phyloP scores from a whole-genome alignment of 2,113 vertebrate species.

The Toxostoma redivivum region DNA sequence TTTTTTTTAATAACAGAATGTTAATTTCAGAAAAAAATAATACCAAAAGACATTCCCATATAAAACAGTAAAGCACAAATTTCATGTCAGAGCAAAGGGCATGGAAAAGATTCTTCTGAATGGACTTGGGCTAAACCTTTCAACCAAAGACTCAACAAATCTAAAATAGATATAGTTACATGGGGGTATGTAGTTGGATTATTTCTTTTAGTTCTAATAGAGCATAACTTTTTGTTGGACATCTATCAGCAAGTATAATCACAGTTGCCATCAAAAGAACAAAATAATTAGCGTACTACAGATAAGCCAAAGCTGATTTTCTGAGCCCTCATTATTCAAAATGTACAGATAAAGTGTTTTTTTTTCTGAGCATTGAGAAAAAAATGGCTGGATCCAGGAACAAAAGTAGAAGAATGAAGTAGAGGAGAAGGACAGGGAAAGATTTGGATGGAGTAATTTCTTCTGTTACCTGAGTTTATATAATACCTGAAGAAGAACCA shows the following conservation, averaged over 20 bases:
- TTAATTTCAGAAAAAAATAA: background rate
- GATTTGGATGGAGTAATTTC: background rate
- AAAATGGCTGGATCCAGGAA: background rate
- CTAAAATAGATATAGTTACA: background rate
- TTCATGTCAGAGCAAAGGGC: background rate
- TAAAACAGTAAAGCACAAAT: background rate
- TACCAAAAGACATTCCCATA: accelerated
- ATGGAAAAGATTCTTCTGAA: background rate
- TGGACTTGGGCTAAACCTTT: background rate
- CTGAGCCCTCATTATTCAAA: background rate
- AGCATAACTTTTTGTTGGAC: background rate
- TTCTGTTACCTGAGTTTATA: background rate
- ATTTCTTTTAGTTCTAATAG: background rate
- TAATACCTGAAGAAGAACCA: background rate
- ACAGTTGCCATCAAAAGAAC: background rate
- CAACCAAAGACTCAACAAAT: background rate
- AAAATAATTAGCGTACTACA: background rate
- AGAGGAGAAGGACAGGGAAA: background rate
- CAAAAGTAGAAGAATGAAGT: background rate
- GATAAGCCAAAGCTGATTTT: background rate
- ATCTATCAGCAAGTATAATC: background rate
- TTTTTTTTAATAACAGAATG: background rate
- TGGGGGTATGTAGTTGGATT: accelerated
- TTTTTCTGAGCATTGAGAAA: background rate
- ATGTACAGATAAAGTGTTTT: background rate